These are phyloP conservation scores for Hemicordylus capensis DNA, from an alignment of 2,113 vertebrate genomes.

Conservation along the genomic window DNA sequence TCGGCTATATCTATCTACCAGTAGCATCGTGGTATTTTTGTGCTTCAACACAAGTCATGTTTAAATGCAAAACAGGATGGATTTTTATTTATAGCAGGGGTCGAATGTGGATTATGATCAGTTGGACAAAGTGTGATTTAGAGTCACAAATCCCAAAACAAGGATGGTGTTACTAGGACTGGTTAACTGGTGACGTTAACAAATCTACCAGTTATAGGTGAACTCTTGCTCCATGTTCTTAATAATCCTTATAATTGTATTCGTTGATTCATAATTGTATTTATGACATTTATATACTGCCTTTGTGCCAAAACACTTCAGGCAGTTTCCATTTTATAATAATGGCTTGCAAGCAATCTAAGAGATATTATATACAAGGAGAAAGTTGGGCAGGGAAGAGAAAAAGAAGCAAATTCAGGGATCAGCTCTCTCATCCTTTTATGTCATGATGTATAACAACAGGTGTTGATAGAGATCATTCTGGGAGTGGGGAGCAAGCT, in stretches of 20 bases:
- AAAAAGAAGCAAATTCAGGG: not conserved
- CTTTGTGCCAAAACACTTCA: not conserved
- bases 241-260: not conserved
- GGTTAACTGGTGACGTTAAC: not conserved
- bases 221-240: not conserved
- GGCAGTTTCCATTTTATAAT: not conserved
- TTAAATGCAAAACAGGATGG: not conserved
- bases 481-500: too few species aligned
- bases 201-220: not conserved
- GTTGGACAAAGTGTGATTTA: constrained; percentile 22
- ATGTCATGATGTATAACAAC: too few species aligned
- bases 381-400: not conserved
- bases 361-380: not conserved
- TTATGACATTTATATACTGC: not conserved
- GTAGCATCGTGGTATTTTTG: constrained; percentile 18
- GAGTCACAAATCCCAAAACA: not conserved
- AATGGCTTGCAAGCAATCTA: not conserved
- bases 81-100: constrained; percentile 47
- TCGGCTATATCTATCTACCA: constrained; percentile 14
- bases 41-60: constrained; percentile 28
- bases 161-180: not conserved
- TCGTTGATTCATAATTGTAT: not conserved
- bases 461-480: too few species aligned
- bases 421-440: not conserved
- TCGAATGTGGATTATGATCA: constrained; percentile 27